Evolutionary conservation across 2,113 vertebrate genomes (phyloP).

Genomic region (Dolichotis patagonum): DNA sequence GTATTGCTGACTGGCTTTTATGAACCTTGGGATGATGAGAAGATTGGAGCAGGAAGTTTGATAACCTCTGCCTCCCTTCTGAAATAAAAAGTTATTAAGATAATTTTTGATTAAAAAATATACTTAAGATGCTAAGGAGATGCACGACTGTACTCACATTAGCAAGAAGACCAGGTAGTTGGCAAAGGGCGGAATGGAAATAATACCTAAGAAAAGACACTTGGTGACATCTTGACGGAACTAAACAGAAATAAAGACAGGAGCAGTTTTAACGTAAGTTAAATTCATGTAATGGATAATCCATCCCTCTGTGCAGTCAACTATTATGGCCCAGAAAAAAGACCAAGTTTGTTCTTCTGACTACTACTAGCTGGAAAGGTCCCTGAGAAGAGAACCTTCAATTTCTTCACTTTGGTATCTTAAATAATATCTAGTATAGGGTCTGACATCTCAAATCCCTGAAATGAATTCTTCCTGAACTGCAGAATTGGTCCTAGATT

Average conservation of each 20-base stretch:
- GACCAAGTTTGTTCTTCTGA: neutral
- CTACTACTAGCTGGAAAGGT: neutral
- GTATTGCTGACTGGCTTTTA: neutral
- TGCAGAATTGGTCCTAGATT: neutral
- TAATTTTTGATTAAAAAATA: neutral
- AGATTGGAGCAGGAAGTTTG: neutral
- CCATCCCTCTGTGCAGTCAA: neutral
- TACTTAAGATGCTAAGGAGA: neutral
- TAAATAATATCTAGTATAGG: neutral
- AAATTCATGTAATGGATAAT: neutral
- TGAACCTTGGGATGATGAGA: neutral
- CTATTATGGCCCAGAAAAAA: neutral
- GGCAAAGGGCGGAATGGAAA: constrained; percentile 95
- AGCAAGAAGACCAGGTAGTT: constrained; percentile 96
- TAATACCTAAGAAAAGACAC: constrained; percentile 90
- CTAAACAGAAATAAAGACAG: constrained; percentile 83
- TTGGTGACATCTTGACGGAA: constrained; percentile 93
- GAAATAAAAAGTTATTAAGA: constrained; percentile 36
- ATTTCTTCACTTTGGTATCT: neutral
- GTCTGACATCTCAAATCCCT: neutral
- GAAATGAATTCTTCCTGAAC: neutral
- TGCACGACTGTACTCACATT: constrained; percentile 91
- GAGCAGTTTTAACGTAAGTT: constrained; percentile 49
- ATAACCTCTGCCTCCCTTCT: constrained; percentile 36
- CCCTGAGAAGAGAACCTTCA: neutral